Evolutionary conservation across 2,797 vertebrate genomes (phyloP).

Genomic region (Coranthus polyacanthus): DNA sequence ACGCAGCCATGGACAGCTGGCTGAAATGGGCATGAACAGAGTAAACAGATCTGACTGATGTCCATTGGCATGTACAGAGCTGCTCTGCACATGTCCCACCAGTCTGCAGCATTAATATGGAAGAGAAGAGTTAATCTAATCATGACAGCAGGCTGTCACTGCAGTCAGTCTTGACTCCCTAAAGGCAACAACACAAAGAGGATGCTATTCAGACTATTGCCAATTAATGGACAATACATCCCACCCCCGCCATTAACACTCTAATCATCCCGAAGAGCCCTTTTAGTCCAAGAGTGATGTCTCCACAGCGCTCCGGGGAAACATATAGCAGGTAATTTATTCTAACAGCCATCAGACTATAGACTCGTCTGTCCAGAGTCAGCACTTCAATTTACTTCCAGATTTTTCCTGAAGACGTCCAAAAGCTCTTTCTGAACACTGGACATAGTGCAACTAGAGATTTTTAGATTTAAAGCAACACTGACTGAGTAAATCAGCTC

Average conservation of each 20-base stretch:
- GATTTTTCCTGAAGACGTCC: slow-evolving; percentile 1
- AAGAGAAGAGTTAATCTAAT: slow-evolving; percentile 50
- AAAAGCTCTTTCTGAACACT: background rate
- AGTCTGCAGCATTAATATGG: slow-evolving; percentile 39
- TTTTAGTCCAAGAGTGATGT: slow-evolving; percentile 53
- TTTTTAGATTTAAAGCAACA: no score
- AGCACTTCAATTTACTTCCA: slow-evolving; percentile 19
- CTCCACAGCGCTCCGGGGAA: slow-evolving; percentile 34
- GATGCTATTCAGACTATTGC: slow-evolving; percentile 58
- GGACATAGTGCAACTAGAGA: no score
- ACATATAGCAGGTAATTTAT: slow-evolving; percentile 38
- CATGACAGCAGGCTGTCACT: slow-evolving; percentile 37
- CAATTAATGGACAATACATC: slow-evolving; percentile 73
- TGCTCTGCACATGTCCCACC: slow-evolving; percentile 26
- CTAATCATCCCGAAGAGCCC: slow-evolving; percentile 66
- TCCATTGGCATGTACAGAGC: slow-evolving; percentile 4
- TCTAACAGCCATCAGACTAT: slow-evolving; percentile 38
- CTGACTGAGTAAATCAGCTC: no score
- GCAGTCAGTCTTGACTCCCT: slow-evolving; percentile 47
- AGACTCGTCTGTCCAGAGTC: slow-evolving; percentile 12
- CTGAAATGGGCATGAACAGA: no score
- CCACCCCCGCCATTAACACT: slow-evolving; percentile 64
- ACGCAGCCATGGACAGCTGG: no score
- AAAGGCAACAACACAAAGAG: slow-evolving; percentile 45
- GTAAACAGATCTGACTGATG: no score